Evolutionary conservation across 2,113 vertebrate genomes (phyloP).

Genomic region (Fregata magnificens): DNA sequence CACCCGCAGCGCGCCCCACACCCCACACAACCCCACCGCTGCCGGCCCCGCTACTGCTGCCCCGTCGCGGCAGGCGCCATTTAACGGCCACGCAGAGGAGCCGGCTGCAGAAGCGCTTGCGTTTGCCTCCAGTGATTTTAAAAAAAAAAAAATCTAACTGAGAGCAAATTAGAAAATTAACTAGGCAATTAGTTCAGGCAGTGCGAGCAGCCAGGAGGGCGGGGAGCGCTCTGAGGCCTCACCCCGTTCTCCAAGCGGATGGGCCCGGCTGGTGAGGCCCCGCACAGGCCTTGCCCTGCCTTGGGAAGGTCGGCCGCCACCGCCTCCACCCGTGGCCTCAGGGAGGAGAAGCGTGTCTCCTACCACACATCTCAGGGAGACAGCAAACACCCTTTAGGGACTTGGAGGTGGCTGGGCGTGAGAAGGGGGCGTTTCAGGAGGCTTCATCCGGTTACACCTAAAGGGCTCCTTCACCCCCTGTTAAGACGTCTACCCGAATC

Average conservation of each 20-base stretch:
- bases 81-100: no score
- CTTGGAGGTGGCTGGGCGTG: no score
- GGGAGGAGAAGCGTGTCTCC: accelerated
- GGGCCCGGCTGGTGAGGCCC: background rate
- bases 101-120: accelerated
- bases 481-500: no score
- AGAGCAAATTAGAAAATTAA: background rate
- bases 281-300: no score
- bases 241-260: accelerated
- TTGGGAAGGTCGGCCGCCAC: no score
- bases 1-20: background rate
- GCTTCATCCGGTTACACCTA: background rate
- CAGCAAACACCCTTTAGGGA: background rate
- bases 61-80: background rate
- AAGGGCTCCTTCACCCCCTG: background rate
- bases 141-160: background rate
- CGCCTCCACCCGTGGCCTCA: no score
- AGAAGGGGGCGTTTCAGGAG: background rate
- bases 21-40: background rate
- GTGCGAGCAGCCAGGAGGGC: background rate
- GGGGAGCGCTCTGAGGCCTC: background rate
- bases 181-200: background rate
- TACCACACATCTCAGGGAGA: background rate
- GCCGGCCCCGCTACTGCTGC: no score
- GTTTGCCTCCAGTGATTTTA: no score